Conservation (phyloP, 1,140 invertebrate species). For the Adelges cooleyi region DNA sequence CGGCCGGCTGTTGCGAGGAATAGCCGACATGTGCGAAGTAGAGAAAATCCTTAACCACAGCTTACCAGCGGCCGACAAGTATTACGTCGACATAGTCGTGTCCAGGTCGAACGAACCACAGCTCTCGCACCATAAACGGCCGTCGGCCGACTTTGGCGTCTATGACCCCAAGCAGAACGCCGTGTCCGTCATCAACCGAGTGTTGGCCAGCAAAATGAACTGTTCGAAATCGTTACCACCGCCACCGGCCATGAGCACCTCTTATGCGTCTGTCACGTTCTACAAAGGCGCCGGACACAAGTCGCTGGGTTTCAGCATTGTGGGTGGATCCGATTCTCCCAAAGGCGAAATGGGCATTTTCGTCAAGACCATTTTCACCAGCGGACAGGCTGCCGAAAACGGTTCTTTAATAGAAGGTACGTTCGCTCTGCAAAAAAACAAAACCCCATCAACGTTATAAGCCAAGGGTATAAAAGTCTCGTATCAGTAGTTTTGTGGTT, state of each 20-base stretch:
- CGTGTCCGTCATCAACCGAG: conserved; percentile 31
- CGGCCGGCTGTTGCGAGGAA: conserved; percentile 60
- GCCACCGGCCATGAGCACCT: conserved; percentile 21
- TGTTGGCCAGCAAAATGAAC: conserved; percentile 27
- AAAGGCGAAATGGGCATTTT: conserved; percentile 60
- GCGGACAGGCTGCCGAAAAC: conserved; percentile 54
- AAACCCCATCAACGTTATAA: too few relatives aligned
- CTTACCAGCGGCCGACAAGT: conserved; percentile 40
- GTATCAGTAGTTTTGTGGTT: too few relatives aligned
- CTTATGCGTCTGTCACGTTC: conserved; percentile 40
- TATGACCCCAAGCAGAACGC: conserved; percentile 17
- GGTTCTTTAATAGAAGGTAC: conserved; percentile 57
- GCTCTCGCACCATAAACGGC: background rate
- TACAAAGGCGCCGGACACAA: conserved; percentile 54
- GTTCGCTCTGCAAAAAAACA: conserved; percentile 7
- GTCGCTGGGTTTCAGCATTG: conserved; percentile 60
- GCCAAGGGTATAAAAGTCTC: too few relatives aligned
- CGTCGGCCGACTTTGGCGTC: background rate
- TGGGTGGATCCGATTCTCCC: conserved; percentile 58
- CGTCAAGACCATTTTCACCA: conserved; percentile 56
- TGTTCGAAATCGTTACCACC: background rate
- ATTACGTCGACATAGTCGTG: conserved; percentile 48
- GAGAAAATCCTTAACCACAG: conserved; percentile 44
- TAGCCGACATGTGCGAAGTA: conserved; percentile 53
- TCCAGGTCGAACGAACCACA: conserved; percentile 35